Conservation (phyloP, 2,113 vertebrate genomes). For the Chaetorhynchus papuensis region DNA sequence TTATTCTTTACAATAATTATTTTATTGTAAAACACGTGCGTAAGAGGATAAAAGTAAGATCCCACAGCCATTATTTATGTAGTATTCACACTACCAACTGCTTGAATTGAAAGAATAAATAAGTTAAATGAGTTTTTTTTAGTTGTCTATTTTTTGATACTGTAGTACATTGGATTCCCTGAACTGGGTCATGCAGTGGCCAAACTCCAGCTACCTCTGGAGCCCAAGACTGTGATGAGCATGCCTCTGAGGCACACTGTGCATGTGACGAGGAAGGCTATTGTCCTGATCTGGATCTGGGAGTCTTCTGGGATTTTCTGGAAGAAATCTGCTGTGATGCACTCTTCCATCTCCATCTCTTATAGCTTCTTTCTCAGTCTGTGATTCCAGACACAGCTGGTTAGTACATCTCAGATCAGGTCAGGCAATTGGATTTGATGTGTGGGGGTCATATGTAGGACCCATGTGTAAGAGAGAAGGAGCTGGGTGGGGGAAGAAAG, state of each 20-base stretch:
- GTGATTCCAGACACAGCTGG: constrained; percentile 24
- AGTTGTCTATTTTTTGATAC: background rate
- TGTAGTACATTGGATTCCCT: background rate
- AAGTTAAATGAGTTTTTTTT: background rate
- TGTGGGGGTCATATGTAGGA: background rate
- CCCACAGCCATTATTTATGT: background rate
- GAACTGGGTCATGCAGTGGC: background rate
- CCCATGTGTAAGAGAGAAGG: background rate
- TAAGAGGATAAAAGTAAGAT: background rate
- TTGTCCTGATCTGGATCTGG: background rate
- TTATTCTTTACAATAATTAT: background rate
- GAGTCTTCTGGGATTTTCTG: background rate
- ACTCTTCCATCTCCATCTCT: background rate
- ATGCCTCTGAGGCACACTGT: background rate
- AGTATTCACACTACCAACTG: background rate
- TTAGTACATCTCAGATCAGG: constrained; percentile 27
- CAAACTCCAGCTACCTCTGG: background rate
- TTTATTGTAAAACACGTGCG: background rate
- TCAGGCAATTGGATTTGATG: constrained; percentile 23
- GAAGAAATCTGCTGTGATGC: background rate
- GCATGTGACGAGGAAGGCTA: background rate
- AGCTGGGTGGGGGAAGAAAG: background rate
- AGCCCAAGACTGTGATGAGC: background rate
- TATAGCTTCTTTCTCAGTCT: background rate
- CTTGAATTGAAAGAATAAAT: background rate